Percentiles rank a stretch among this genome's conserved stretches.
phyloP scores from a whole-genome alignment of 2,113 vertebrate species.

The Sprattus sprattus region DNA sequence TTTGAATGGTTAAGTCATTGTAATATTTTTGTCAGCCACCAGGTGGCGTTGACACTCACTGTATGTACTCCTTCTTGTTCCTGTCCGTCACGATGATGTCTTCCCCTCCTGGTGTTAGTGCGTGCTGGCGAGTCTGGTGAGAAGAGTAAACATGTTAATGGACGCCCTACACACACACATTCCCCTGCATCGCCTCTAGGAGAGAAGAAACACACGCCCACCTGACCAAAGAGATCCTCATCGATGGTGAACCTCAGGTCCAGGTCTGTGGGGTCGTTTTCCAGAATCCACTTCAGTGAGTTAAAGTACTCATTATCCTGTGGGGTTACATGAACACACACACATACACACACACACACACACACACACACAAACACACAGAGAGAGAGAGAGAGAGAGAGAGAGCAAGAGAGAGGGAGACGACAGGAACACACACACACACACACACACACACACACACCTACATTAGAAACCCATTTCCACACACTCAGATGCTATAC shows the following conservation, averaged over 20 bases:
- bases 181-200: background rate
- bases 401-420: no score
- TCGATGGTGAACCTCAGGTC: conserved; percentile 93
- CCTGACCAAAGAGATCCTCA: conserved; percentile 98
- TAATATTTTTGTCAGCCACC: background rate
- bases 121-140: conserved; percentile 91
- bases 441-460: conserved; percentile 26
- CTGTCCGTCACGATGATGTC: conserved; percentile 90
- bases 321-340: conserved; percentile 35
- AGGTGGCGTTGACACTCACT: conserved; percentile 75
- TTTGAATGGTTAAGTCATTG: background rate
- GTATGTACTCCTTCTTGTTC: conserved; percentile 97
- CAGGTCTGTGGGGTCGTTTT: conserved; percentile 92
- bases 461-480: background rate
- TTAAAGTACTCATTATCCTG: conserved; percentile 97
- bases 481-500: background rate
- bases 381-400: no score
- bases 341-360: conserved; percentile 25
- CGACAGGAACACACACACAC: conserved; percentile 19
- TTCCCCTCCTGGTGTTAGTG: conserved; percentile 83
- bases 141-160: background rate
- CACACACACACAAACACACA: conserved; percentile 25
- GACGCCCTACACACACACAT: background rate
- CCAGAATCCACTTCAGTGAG: conserved; percentile 95
- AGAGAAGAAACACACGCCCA: conserved; percentile 53